Evolutionary conservation across 1,140 invertebrate genomes (phyloP), one percentile per base, ranked within the genome.

Genomic region (Trissolcus basalis): DNA sequence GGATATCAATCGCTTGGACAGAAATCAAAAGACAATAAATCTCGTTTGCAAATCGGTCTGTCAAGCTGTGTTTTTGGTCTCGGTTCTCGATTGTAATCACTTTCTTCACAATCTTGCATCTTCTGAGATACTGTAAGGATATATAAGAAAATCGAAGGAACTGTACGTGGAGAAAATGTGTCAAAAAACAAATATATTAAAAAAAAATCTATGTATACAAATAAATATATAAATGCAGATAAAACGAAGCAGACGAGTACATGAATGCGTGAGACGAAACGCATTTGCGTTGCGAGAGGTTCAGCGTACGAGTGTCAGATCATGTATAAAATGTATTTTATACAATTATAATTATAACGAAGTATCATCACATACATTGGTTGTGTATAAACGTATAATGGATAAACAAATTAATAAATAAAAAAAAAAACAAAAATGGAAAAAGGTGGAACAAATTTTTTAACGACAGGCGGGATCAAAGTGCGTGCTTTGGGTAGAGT

Each of bases 241-340:
- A 39, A 70, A 67, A 63, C 48, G 53, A 72, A 45, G 35, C 56
- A 55, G 67, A 74, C 68, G 71, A 64, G 53, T 76, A 64, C 69
- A 49, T 54, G 71, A 16, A 45, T 67, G 67, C 48, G 39, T 65
- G 68, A 53, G 19, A 51, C 4, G 41, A 58, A 39, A 43, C 45
- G 43, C 14, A 60, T 6, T 9, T n/a, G n/a, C n/a, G 19, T 61
- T 58, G 33, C 44, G 13, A 58, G 64, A 56, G 47, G 48, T 44
- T 58, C 49, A 41, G 49, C 39, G 58, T 68, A 55, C 41, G 63
- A 69, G 47, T 63, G 68, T 51, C 19, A 74, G 68, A 77, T 60
- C 72, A 77, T 84, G 80, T 82, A 84, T 83, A 82, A 82, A 82
- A 75, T 82, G 78, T 83, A 82, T 83, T 84, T 82, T 81, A 83